Evolutionary conservation across 2,797 vertebrate genomes (phyloP).

Genomic region (Darevskia nairensis): DNA sequence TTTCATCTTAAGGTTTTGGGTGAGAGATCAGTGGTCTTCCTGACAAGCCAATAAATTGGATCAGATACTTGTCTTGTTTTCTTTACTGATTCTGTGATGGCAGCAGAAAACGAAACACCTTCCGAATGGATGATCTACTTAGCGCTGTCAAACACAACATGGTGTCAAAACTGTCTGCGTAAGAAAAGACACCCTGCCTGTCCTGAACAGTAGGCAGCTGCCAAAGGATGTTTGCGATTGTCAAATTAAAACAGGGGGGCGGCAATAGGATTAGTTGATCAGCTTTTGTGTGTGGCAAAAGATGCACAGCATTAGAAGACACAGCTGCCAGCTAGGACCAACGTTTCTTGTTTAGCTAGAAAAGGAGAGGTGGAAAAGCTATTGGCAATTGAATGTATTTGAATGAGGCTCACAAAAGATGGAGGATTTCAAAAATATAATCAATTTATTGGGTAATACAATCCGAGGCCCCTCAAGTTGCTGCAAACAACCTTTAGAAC

Average conservation of each 20-base stretch:
- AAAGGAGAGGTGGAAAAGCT: background rate
- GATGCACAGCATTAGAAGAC: background rate
- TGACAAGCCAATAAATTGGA: background rate
- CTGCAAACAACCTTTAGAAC: background rate
- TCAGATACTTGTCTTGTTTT: accelerated
- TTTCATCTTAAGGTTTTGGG: background rate
- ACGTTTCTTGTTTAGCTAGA: conserved; percentile 44
- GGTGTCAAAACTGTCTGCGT: accelerated
- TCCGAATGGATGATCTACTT: background rate
- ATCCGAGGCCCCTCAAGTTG: background rate
- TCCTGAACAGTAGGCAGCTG: background rate
- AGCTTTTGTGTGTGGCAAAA: background rate
- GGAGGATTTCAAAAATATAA: background rate
- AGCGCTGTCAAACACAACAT: background rate
- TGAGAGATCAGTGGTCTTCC: background rate
- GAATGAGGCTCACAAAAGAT: background rate
- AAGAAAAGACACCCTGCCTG: conserved; percentile 14
- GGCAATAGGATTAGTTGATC: background rate
- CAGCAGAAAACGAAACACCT: background rate
- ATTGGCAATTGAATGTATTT: conserved; percentile 28
- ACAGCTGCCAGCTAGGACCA: conserved; percentile 16
- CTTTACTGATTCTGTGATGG: background rate
- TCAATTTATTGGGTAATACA: background rate
- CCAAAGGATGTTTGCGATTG: conserved; percentile 44
- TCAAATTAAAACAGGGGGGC: conserved; percentile 35